Evolutionary conservation across 64 coral and sea anemone species (phyloP), one percentile per base, ranked within the genome.

Genomic region (Platygyra sinensis): DNA sequence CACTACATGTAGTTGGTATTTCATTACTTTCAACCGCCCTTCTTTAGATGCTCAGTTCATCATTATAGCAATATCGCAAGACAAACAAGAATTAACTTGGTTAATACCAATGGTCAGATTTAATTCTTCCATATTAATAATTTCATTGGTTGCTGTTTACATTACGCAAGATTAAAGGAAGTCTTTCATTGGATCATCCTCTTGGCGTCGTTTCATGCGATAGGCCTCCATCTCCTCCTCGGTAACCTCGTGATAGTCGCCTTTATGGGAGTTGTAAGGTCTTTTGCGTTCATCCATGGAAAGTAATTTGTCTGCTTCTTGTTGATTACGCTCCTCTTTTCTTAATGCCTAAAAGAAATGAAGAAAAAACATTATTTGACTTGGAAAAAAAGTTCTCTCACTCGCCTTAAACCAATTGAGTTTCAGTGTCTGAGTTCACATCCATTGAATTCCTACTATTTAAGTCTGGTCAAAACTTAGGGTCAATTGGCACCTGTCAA

Each of bases 191-290:
- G 96, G 96, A 79, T 98, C 96, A 62, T 98, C 96, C 25, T 76
- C 72, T 57, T 98, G 90, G 2, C 87, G 90, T 32, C 96, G 93
- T 77, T 95, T 98, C 79, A 98, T 95, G 67, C 93, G 92, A 78
- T 90, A 98, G 3, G 96, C 96, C 74, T 98, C 96, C 80, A 98
- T 83, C 57, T 98, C 93, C 87, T 98, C 96, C 49, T 94, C 90
- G 29, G 93, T 98, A 2, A 98, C 96, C 13, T 98, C 96, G n/a
- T 69, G 92, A 29, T 86, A 86, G 77, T 98, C 93, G 25, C 93
- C 93, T 67, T 90, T 89, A 38, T 93, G 78, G 7, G 96, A 98
- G 60, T 95, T 98, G 87, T 98, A 98, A 17, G 90, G 87, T 74
- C 96, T 87, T 73, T 93, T 98, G 11, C 96, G 96, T 63, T 98